Percentiles rank a stretch among this genome's conserved stretches.
These are phyloP conservation scores for Thalassarche chlororhynchos DNA, from an alignment of 2,113 vertebrate species.

Conservation along the genomic window DNA sequence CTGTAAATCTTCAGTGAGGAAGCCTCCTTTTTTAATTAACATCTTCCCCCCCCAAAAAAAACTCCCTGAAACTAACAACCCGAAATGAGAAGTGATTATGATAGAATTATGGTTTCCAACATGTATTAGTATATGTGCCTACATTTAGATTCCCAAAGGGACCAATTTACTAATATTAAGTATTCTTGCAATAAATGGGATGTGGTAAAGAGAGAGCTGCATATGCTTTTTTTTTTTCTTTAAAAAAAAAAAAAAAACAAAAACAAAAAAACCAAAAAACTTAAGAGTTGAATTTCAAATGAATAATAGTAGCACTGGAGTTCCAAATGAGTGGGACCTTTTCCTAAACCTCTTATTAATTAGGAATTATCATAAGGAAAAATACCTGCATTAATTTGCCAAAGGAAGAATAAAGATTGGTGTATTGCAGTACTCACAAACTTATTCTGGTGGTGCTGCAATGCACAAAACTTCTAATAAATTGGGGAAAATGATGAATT, in stretches of 20 bases:
- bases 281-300: conserved; percentile 70
- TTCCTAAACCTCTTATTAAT: conserved; percentile 63
- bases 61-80: neutral
- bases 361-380: conserved; percentile 63
- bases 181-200: conserved; percentile 65
- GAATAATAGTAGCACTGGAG: conserved; percentile 33
- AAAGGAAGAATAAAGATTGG: conserved; percentile 54
- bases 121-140: conserved; percentile 63
- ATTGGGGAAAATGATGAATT: conserved; percentile 53
- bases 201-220: conserved; percentile 36
- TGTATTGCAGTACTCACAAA: conserved; percentile 46
- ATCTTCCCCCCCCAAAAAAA: neutral
- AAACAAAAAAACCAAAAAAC: neutral
- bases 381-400: conserved; percentile 51
- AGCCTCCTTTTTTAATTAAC: conserved; percentile 62
- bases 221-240: neutral
- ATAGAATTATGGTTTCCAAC: conserved; percentile 74
- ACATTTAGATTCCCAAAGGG: conserved; percentile 80
- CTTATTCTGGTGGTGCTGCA: conserved; percentile 46
- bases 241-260: too few species aligned
- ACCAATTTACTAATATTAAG: conserved; percentile 82
- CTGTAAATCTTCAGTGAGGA: conserved; percentile 49
- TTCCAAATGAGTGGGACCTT: conserved; percentile 59
- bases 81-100: conserved; percentile 73
- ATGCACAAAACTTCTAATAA: conserved; percentile 57